Base-by-base conservation (phyloP, 2,797 vertebrate species). In the Periophthalmus magnuspinnatus region DNA sequence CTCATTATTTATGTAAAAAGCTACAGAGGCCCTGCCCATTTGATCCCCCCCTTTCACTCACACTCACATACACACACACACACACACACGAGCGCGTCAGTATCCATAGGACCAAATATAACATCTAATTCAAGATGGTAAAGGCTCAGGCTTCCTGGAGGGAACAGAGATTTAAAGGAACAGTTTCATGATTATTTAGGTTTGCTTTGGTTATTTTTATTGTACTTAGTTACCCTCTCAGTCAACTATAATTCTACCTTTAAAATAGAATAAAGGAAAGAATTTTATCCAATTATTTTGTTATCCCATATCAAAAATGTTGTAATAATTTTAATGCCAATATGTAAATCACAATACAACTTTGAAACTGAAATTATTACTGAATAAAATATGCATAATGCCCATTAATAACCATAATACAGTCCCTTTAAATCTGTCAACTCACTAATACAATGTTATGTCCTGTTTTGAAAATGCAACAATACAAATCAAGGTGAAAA, bases 101-200 rank as follows among this genome's bases (percentile, higher is more conserved):
- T 86, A 86, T 87, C 86, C 85, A 86, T 83, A 88, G 84, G 83
- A 90, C 87, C 87, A 88, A 88, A 89, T 84, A 88, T 86, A 89
- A 86, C 85, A 86, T 85, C 82, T 86, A 90, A 72, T 89, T 83
- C 75, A 85, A 88, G 83, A 90, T 88, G 88, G 86, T 78, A 76
- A 79, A 61, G 36, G 74, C 75, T 86, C 83, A 58, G 54, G 78
- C 81, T 85, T 87, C 86, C 87, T 78, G 80, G 78, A 75, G 72
- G 61, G 56, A 69, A 54, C 61, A 67, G n/a, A 62, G 47, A 62
- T 24, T 47, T 64, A 64, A 64, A 64, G 41, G 64, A 17, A 64
- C 61, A 64, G 13, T 9, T 47, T 64, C 47, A 47, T 17, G 61
- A 41, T 28, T 45, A 24, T 63, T 62, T 41, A 45, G 17, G 10